A percentile compares a stretch with the other conserved stretches of the same genome.
phyloP scores from a whole-genome alignment of 2,113 vertebrate species.

The Merops nubicus region DNA sequence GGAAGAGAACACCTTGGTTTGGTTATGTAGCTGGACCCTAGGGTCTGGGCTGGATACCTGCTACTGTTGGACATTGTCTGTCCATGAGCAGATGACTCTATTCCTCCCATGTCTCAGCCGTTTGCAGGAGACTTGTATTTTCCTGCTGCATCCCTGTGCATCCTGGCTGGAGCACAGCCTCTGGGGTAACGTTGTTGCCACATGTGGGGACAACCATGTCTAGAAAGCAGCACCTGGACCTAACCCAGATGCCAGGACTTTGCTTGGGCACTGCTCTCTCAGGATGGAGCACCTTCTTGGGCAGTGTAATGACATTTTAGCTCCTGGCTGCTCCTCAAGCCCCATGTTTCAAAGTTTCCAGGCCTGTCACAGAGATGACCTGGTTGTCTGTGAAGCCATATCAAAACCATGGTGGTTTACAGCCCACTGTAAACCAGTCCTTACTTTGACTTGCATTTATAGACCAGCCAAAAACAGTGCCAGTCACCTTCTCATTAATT shows the following conservation, averaged over 20 bases:
- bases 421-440: neutral
- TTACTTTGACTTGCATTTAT: neutral
- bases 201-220: accelerated
- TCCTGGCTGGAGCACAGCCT: neutral
- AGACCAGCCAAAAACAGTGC: neutral
- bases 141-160: neutral
- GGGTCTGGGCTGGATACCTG: neutral
- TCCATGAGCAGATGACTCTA: neutral
- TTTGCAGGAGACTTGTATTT: neutral
- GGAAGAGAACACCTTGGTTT: neutral
- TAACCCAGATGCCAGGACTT: accelerated
- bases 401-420: neutral
- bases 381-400: neutral
- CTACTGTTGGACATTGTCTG: neutral
- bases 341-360: accelerated
- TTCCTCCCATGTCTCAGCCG: neutral
- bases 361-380: accelerated
- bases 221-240: neutral
- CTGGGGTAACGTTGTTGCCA: neutral
- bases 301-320: accelerated
- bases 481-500: neutral
- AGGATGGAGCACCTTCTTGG: accelerated
- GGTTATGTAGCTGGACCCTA: neutral
- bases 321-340: neutral
- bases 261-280: neutral